phyloP scores from a whole-genome alignment of 30 jellyfish, hydroid and myxozoan species.

The Clytia hemisphaerica region DNA sequence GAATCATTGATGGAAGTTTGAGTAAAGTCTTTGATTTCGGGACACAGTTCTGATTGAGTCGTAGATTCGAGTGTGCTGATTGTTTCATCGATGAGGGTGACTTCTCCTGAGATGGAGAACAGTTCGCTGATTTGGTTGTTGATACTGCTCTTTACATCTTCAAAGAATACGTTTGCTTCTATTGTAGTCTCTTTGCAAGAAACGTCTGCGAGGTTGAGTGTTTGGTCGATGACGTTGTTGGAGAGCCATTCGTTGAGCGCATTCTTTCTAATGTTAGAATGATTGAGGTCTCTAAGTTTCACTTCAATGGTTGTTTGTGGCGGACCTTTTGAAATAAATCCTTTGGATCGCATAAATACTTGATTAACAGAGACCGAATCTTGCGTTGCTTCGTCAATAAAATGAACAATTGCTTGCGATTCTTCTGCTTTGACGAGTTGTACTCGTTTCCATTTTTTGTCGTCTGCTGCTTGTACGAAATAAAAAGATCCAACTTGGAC shows the following conservation, averaged over 20 bases:
- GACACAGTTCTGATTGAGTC: too few species aligned
- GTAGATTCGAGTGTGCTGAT: background rate
- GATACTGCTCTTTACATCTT: background rate
- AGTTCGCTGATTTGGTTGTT: conserved; percentile 37
- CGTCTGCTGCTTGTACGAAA: too few species aligned
- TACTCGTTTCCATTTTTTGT: background rate
- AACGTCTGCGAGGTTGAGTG: background rate
- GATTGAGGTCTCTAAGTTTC: conserved; percentile 35
- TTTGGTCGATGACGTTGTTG: conserved; percentile 21
- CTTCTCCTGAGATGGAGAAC: conserved; percentile 24
- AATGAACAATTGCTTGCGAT: background rate
- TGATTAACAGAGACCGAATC: too few species aligned
- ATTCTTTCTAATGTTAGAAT: conserved; percentile 13
- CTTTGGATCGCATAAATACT: too few species aligned
- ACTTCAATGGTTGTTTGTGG: conserved; percentile 30
- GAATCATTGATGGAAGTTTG: too few species aligned
- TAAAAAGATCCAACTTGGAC: too few species aligned
- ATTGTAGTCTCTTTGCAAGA: conserved; percentile 33
- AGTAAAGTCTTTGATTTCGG: too few species aligned
- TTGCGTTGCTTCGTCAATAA: background rate
- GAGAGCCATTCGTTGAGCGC: conserved; percentile 50
- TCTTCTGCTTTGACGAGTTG: background rate
- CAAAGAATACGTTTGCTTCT: background rate
- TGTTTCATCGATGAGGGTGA: conserved; percentile 7
- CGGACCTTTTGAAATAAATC: too few species aligned